Evolutionary conservation across 2,888 invertebrate species (phyloP), one percentile per base, ranked within the genome.

Genomic region (Lasioglossum zephyrum): DNA sequence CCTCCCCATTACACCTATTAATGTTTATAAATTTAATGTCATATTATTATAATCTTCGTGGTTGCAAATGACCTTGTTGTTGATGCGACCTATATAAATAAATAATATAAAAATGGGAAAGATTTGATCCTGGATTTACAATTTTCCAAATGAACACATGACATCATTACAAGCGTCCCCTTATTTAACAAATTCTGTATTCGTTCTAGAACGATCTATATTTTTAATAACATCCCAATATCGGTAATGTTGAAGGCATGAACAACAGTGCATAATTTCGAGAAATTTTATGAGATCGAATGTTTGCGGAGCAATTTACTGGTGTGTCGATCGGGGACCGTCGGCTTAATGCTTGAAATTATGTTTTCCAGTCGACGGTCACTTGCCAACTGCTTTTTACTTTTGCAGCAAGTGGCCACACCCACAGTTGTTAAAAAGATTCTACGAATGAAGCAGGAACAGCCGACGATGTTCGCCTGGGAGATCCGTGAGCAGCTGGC

Each of bases 401-500:
- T 89, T 90, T 96, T 96, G 87, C 97, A 98, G 98, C 98, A 99
- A 98, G 99, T 99, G 87, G 99, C 99, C 87, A 99, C 99, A 5
- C 99, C 99, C 2, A 98, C 98, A 0, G 99, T 99, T 0, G 99
- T 99, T 22, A 98, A 98, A 96, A 98, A 98, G 96, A 99, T 99
- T 91, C 96, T 99, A 53, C 97, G 98, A 8, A 97, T 98, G 92
- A 99, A 99, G 95, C 98, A 98, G 94, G 98, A 99, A 95, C 99
- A 99, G 95, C 99, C 99, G 0, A 98, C 98, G 8, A 98, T 99
- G 97, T 99, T 99, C 95, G 99, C 99, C 16, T 99, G 99, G 99
- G 99, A 99, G 96, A 99, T 99, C 89, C 96, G 99, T 0, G 98
- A 99, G 95, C 97, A 98, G 92, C 96, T 99, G 88, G 97, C 99